Evolutionary conservation across 2,797 vertebrate species (phyloP), one percentile per base, ranked within the genome.

Genomic region (Discoglossus pictus): DNA sequence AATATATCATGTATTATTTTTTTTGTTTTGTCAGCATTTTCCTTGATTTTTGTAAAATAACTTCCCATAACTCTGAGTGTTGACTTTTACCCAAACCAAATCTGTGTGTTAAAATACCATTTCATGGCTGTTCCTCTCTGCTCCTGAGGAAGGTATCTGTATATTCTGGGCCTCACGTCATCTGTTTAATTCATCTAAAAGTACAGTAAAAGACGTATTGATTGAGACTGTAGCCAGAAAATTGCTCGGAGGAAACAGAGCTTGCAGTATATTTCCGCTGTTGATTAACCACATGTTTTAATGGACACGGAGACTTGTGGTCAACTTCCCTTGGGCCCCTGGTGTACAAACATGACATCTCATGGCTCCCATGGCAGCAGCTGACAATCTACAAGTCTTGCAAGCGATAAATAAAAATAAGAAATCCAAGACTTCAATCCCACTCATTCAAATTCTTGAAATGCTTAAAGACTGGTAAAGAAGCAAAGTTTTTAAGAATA

Each of bases 151-250:
- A 7, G 23, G 43, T 43, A 39, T 58, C 20, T 66, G 35, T 51
- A 46, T 48, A 50, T 60, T 60, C 50, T 34, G 35, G 24, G 35
- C 25, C 55, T 52, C 65, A 12, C 54, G 54, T 67, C 65, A 68
- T 68, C 65, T 68, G 65, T 68, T 68, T 52, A 60, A 68, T 68
- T 60, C 65, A 68, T 68, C 55, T 52, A 60, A 59, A 52, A 24
- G 46, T 68, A 60, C 55, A 40, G 55, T 34, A 68, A 68, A 68
- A 38, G 43, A 60, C 31, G 47, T 68, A 68, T 68, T 60, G 65
- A 60, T 60, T 36, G 55, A 52, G 25, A 51, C 43, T 17, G 43
- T 34, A 25, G 46, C 46, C 55, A 60, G 47, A 67, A 67, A 59
- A 51, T 59, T 42, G 54, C 53, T 31, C 4, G 20, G 47, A 36